These are phyloP conservation scores for Cephalopterus ornatus DNA, from an alignment of 2,113 vertebrate species.

Conservation along the genomic window DNA sequence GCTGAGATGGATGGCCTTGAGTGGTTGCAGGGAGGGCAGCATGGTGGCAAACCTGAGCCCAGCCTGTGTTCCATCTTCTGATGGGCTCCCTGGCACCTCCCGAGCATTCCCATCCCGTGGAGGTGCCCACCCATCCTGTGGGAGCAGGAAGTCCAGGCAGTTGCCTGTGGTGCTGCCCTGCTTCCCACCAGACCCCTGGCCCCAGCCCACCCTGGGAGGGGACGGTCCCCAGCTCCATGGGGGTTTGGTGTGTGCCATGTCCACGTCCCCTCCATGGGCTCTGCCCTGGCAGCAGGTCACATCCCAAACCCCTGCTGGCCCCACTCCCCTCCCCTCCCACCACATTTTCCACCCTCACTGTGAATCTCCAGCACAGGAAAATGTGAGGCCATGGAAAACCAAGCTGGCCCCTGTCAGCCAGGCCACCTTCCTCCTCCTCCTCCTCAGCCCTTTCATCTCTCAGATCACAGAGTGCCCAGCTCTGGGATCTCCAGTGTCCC, in stretches of 20 bases:
- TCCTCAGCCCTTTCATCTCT: background rate
- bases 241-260: background rate
- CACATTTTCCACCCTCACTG: background rate
- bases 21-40: background rate
- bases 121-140: background rate
- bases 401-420: background rate
- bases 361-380: background rate
- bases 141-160: background rate
- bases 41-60: background rate
- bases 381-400: conserved; percentile 25
- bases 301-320: fast-evolving
- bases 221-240: fast-evolving
- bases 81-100: background rate
- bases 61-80: background rate
- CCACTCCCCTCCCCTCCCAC: background rate
- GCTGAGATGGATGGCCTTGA: fast-evolving
- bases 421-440: background rate
- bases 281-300: background rate
- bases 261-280: fast-evolving
- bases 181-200: background rate
- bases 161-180: background rate
- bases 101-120: background rate
- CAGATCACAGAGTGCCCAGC: background rate
- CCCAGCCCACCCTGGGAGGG: background rate
- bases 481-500: fast-evolving